These are phyloP conservation scores for Lophura swinhoii DNA, from an alignment of 2,797 vertebrate genomes.

Conservation along the genomic window DNA sequence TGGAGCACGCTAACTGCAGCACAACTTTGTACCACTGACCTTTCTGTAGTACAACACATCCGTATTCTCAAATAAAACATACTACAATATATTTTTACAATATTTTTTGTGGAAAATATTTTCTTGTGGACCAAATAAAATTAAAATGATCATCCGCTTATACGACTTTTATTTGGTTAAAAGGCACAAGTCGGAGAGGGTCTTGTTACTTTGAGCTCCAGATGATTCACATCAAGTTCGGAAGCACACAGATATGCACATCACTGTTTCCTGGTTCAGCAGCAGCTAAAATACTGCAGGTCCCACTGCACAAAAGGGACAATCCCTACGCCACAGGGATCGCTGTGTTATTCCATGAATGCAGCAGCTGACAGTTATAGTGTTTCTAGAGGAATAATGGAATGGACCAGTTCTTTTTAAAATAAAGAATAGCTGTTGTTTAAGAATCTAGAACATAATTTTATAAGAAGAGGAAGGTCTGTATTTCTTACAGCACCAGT, in stretches of 20 bases:
- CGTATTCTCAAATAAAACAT: constrained; percentile 42
- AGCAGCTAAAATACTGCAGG: neutral
- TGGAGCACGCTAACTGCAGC: constrained; percentile 8
- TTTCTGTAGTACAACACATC: constrained; percentile 38
- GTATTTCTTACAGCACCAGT: neutral
- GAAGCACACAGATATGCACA: neutral
- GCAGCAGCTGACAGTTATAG: neutral
- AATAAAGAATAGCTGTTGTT: neutral
- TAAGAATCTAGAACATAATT: neutral
- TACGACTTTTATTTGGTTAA: constrained; percentile 53
- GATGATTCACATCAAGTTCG: neutral
- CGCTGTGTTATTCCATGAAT: neutral
- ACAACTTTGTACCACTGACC: constrained; percentile 38
- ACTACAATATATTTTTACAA: constrained; percentile 74
- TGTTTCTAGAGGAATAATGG: neutral
- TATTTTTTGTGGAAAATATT: constrained; percentile 77
- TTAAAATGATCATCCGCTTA: constrained; percentile 54
- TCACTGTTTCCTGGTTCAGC: neutral
- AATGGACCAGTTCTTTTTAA: neutral
- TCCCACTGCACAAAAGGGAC: neutral
- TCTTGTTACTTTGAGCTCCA: neutral
- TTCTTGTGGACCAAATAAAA: constrained; percentile 78
- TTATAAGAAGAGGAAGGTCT: neutral
- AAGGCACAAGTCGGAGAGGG: neutral
- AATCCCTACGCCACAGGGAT: neutral